Conservation (phyloP, 2,797 vertebrate genomes). For the Alauda arvensis region DNA sequence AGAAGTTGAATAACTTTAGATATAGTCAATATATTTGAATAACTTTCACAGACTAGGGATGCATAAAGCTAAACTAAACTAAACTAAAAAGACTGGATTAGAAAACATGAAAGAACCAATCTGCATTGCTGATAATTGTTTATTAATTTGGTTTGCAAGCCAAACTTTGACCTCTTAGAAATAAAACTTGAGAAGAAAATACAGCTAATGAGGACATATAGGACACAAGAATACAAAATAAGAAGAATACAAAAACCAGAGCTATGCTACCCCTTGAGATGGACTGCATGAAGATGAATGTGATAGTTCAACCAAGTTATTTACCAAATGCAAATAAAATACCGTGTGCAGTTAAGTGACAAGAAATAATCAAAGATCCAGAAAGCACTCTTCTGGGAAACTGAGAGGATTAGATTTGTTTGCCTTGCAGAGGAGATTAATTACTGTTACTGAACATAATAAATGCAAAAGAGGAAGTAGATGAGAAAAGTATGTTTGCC, state of each 20-base stretch:
- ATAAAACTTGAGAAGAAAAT: neutral
- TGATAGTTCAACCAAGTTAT: neutral
- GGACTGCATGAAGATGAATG: neutral
- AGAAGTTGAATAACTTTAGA: neutral
- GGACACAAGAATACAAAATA: neutral
- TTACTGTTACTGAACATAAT: neutral
- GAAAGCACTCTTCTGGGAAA: neutral
- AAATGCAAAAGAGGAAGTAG: slow-evolving; percentile 2
- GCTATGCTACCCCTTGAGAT: neutral
- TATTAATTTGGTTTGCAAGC: neutral
- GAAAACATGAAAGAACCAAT: neutral
- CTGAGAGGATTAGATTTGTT: slow-evolving; percentile 8
- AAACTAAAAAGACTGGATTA: neutral
- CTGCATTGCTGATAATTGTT: neutral
- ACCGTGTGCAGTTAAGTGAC: neutral
- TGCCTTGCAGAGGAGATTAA: slow-evolving; percentile 28
- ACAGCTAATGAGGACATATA: neutral
- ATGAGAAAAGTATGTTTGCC: neutral
- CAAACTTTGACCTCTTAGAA: neutral
- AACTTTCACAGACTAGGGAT: neutral
- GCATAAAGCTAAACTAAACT: neutral
- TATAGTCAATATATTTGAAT: neutral
- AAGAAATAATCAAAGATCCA: slow-evolving; percentile 20
- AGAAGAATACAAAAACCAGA: neutral
- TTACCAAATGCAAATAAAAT: slow-evolving; percentile 1